A percentile compares a stretch with the other conserved stretches of the same genome.
phyloP scores from a whole-genome alignment of 2,113 vertebrate species.

The Ptychochromis oligacanthus region DNA sequence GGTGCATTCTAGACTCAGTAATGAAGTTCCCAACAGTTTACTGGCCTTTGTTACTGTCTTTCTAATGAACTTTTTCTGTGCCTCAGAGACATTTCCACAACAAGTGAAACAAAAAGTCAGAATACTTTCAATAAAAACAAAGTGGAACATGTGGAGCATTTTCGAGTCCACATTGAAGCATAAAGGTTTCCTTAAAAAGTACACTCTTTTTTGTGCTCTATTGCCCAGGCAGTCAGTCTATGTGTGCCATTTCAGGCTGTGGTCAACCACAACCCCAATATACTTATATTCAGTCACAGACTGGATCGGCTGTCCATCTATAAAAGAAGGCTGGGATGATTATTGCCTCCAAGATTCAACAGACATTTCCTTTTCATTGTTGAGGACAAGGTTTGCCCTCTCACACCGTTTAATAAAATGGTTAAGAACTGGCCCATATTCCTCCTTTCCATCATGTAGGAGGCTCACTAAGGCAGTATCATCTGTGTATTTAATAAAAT shows the following conservation, averaged over 20 bases:
- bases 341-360: no score
- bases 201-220: neutral
- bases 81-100: neutral
- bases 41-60: neutral
- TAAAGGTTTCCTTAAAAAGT: neutral
- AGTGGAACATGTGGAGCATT: neutral
- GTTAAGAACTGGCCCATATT: no score
- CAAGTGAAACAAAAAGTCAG: neutral
- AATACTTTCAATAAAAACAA: neutral
- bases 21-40: neutral
- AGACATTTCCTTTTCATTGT: no score
- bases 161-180: neutral
- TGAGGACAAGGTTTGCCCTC: no score
- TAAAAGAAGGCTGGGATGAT: no score
- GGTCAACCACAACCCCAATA: neutral
- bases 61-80: neutral
- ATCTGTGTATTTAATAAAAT: no score
- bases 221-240: neutral
- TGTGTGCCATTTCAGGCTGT: neutral
- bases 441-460: no score
- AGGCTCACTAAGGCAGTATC: no score
- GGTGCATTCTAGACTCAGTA: neutral
- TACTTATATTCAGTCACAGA: neutral
- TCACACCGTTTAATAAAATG: no score
- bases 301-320: rapidly evolving